Base-by-base conservation (phyloP, 2,888 invertebrate species). In the Choreutis nemorana region DNA sequence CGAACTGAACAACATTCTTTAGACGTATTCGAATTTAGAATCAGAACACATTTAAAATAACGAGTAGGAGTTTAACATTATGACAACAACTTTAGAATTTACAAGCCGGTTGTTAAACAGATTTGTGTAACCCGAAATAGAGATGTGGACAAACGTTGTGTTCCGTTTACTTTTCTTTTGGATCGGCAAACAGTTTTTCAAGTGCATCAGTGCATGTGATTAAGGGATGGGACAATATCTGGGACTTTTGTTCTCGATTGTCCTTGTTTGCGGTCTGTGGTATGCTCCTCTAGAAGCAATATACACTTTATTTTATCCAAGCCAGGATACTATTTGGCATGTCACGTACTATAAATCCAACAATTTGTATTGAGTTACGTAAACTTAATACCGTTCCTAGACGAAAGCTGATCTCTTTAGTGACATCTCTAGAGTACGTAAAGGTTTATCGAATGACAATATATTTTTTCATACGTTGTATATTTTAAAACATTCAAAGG, bases 381-480 rank as follows among this genome's bases (percentile, higher is more conserved):
- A 77, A 75, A 73, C 70, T 57, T 55, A 63, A 68, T 68, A 72
- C 68, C 63, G 65, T 70, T 70, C 51, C 56, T 67, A 58, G 64
- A 55, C 54, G 77, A 75, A 78, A 78, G 70, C 64, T 72, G 77
- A 78, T 77, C 71, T 72, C 60, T 63, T 58, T 50, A 53, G 67
- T 78, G 78, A 78, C 78, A 78, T 78, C 70, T 71, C 66, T 53
- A 54, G 57, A 56, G 65, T 63, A 62, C 56, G 66, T 68, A 77
- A 78, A 78, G 78, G 78, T 73, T 78, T 78, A 78, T 78, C 73
- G 60, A 67, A 75, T 77, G 72, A 75, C 77, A 73, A 67, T 67
- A 55, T 60, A 50, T 73, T 73, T 75, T 78, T 71, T 49, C 51
- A 47, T 49, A 49, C 44, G 45, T n/a, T 50, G 45, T 60, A 44